Evolutionary conservation across 37 sponge, comb jelly and placozoan genomes (phyloP), one percentile per base, ranked within the genome.

Genomic region (Aplysina aerophoba): DNA sequence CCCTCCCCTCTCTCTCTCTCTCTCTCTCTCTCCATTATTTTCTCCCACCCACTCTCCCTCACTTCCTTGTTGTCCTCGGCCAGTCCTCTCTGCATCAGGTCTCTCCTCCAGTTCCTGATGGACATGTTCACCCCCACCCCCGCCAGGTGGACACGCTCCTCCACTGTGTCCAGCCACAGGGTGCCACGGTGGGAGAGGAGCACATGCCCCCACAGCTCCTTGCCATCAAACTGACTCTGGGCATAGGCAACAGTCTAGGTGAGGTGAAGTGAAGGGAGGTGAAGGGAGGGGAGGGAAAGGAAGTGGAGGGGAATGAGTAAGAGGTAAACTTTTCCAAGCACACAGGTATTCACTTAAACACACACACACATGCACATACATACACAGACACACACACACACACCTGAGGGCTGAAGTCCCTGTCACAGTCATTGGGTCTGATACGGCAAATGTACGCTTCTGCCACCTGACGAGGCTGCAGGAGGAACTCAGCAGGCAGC

Each of bases 111-210:
- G 78, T 75, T 75, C 44, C 56, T 82, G 63, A 65, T n/a, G 0
- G 65, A 57, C 20, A 41, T 55, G 67, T 5, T 24, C n/a, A 82
- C 41, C 6, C 65, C 59, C 6, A 83, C 19, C 72, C 77, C 63
- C 39, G 55, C 54, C 39, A 89, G 57, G 58, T 41, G 30, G 37
- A 79, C 59, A 30, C 83, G 65, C 37, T 78, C 44, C 75, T 92
- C 93, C 36, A 87, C 81, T 33, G 85, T 59, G 22, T 89, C 87
- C 55, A 92, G 41, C 93, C 93, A 92, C 64, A 92, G 20, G 0
- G 73, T 61, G 22, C 83, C 50, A 0, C 30, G 71, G 61, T 62
- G 75, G 15, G 34, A 21, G 20, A 81, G 30, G 11, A 58, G 41
- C 15, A 91, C 66, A 21, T 59, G 40, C 5, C 88, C 92, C 56